These are phyloP conservation scores for Bombycilla garrulus DNA, from an alignment of 2,113 vertebrate species.

Conservation along the genomic window DNA sequence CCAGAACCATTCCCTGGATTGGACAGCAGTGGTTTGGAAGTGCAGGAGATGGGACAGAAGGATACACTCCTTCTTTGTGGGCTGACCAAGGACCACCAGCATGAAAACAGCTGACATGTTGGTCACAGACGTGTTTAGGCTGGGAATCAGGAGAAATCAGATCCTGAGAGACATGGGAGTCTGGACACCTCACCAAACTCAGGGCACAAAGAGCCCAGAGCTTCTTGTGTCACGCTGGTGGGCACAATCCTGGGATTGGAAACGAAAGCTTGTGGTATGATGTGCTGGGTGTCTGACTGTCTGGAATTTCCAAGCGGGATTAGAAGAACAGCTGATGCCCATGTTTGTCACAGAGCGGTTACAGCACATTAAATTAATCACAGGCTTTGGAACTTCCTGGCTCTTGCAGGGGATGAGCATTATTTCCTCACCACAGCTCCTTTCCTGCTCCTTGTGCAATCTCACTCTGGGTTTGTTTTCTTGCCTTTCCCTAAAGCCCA, in stretches of 20 bases:
- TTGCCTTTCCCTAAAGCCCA: not conserved
- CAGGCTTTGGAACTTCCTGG: slow-evolving; percentile 51
- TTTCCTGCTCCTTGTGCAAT: slow-evolving; percentile 23
- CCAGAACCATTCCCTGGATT: not conserved
- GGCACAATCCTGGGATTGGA: not conserved
- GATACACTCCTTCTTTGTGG: not conserved
- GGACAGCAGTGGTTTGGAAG: not conserved
- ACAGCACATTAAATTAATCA: slow-evolving; percentile 56
- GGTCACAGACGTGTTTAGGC: not conserved
- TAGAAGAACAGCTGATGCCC: slow-evolving; percentile 20
- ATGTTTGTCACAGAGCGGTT: slow-evolving; percentile 36
- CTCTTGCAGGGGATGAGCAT: not conserved
- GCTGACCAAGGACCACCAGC: not conserved
- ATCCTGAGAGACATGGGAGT: not conserved
- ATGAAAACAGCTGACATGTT: not conserved
- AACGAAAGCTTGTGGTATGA: not conserved
- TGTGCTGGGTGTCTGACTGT: not conserved
- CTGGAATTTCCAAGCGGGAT: slow-evolving; percentile 41
- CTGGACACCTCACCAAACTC: not conserved
- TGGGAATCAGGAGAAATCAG: not conserved
- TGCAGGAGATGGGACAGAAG: not conserved
- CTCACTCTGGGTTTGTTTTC: not conserved
- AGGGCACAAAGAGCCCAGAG: not conserved
- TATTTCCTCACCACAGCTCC: slow-evolving; percentile 19
- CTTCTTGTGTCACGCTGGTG: accelerated